Evolutionary conservation across 2,113 vertebrate species (phyloP), one percentile per base, ranked within the genome.

Genomic region (Urocynchramus pylzowi): DNA sequence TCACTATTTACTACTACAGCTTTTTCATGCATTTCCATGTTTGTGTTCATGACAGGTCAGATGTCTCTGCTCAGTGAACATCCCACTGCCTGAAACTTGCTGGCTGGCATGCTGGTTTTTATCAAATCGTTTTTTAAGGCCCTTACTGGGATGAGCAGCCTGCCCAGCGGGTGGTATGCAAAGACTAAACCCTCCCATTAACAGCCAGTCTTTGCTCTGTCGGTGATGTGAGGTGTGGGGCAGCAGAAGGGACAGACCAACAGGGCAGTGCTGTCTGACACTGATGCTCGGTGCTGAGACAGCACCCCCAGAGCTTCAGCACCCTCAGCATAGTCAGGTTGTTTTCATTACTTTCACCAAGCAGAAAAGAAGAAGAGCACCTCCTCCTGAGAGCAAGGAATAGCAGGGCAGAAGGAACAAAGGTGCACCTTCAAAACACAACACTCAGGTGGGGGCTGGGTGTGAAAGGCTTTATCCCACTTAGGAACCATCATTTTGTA

Each of bases 361-460:
- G 19, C 4, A 83, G 16, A 67, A 22, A 57, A 53, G 15, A 13
- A 49, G 13, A 73, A 42, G 21, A 76, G 24, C 19, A 82, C 19
- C 26, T 75, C 39, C 41, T 70, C 22, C 44, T 39, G 9, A 73
- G 9, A 75, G 7, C 1, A 2, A 75, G 22, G 28, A 89, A 18
- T 3, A 56, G 67, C 27, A 61, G 27, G 10, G 30, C 28, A 70
- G 27, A 71, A 75, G 28, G 24, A 33, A 39, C 17, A 27, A 83
- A 70, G 9, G 7, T 17, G 4, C 0, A 0, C 47, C 33, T 64
- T 74, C 37, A 41, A 89, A 94, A 42, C 1, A 9, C 12, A 68
- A 54, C 10, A 22, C 1, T 2, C 6, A 42, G 27, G 23, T 11
- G 18, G 4, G 7, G n/a, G 8, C 7, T 10, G n/a, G 19, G 16